Evolutionary conservation across 1,140 invertebrate genomes (phyloP).

Genomic region (Gryllus bimaculatus): DNA sequence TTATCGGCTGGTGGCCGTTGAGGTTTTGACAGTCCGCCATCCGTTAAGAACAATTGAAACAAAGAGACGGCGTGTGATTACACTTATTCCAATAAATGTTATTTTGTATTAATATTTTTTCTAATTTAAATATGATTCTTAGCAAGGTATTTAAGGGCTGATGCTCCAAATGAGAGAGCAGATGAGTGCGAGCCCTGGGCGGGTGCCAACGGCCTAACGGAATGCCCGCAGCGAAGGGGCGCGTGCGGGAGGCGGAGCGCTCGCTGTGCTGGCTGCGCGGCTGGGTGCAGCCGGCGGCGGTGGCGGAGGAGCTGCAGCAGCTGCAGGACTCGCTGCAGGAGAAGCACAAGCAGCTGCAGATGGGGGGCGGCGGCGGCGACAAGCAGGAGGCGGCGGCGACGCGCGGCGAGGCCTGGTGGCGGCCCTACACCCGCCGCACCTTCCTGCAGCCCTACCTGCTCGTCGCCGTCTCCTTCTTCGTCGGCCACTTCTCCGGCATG

Average conservation of each 20-base stretch:
- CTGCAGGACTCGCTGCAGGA: slow-evolving; percentile 2
- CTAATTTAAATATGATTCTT: too few relatives aligned
- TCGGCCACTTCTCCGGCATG: slow-evolving; percentile 60
- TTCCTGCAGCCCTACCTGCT: slow-evolving; percentile 54
- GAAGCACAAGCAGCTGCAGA: not conserved
- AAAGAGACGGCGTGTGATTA: too few relatives aligned
- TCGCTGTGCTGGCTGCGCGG: slow-evolving; percentile 56
- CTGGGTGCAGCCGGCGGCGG: slow-evolving; percentile 42
- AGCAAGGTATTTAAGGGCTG: too few relatives aligned
- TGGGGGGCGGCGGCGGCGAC: not conserved
- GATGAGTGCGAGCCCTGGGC: too few relatives aligned
- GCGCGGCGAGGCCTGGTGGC: slow-evolving; percentile 8
- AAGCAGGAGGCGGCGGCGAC: not conserved
- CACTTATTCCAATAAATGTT: too few relatives aligned
- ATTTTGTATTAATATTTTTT: too few relatives aligned
- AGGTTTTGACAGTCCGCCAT: too few relatives aligned
- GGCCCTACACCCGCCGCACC: slow-evolving; percentile 38
- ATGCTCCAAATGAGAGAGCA: too few relatives aligned
- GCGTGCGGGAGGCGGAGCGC: slow-evolving; percentile 36
- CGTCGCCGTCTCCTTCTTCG: slow-evolving; percentile 53
- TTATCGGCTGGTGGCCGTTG: too few relatives aligned
- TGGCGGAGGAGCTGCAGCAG: slow-evolving; percentile 32
- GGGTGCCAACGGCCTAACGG: too few relatives aligned
- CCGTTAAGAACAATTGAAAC: too few relatives aligned
- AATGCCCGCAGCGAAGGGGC: slow-evolving; percentile 44